phyloP scores from a whole-genome alignment of 1,140 invertebrate species.

The Schlechtendalia chinensis region DNA sequence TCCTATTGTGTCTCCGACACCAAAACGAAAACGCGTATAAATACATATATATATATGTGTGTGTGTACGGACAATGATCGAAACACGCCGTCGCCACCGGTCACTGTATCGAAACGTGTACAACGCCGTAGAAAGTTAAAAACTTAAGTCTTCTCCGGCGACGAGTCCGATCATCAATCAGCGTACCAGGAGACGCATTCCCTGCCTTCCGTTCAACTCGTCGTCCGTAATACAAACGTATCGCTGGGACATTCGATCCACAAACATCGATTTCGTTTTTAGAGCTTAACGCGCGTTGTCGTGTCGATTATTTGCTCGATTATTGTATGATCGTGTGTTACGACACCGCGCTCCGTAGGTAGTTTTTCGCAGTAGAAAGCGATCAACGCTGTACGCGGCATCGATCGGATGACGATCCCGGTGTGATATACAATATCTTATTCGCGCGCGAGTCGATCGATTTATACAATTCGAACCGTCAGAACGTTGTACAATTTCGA shows the following conservation, averaged over 20 bases:
- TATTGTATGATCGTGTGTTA: neutral
- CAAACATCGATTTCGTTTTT: neutral
- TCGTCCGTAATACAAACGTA: neutral
- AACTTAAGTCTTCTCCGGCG: neutral
- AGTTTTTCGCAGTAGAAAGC: neutral
- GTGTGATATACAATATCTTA: neutral
- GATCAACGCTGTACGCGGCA: neutral
- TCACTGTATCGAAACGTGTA: neutral
- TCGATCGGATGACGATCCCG: neutral
- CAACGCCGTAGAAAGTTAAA: slow-evolving; percentile 16
- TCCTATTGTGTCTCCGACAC: slow-evolving; percentile 25
- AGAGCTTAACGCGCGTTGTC: neutral
- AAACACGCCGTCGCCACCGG: slow-evolving; percentile 1
- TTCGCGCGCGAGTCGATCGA: neutral
- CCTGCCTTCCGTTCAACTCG: neutral
- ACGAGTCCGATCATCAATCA: slow-evolving; percentile 3
- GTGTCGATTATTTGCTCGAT: neutral
- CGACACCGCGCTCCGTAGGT: neutral
- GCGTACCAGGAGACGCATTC: neutral
- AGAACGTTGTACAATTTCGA: no score
- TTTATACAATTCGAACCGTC: neutral
- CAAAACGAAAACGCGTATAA: slow-evolving; percentile 11
- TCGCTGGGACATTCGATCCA: neutral
- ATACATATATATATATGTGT: neutral
- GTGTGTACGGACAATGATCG: neutral